A percentile compares a stretch with the other conserved stretches of the same genome.
phyloP scores from a whole-genome alignment of 2,888 invertebrate genomes.

The Metacarcinus magister region DNA sequence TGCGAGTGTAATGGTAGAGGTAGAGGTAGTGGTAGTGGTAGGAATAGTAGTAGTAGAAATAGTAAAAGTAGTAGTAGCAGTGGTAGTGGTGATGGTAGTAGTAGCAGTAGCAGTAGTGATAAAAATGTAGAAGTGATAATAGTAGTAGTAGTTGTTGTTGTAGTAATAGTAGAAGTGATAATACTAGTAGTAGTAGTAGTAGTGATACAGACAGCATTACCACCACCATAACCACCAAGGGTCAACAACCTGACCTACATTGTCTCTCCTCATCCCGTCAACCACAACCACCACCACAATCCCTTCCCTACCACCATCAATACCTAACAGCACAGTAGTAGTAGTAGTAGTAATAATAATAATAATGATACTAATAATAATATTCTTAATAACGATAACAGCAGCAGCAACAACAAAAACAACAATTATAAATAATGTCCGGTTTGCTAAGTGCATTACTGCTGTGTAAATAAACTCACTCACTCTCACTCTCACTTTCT shows the following conservation, averaged over 20 bases:
- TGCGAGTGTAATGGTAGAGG: neutral
- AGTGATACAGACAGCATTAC: neutral
- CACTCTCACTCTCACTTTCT: slow-evolving; percentile 59
- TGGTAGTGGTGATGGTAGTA: neutral
- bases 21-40: neutral
- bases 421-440: neutral
- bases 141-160: too few relatives aligned
- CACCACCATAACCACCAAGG: neutral
- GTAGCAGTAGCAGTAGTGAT: too few relatives aligned
- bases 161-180: too few relatives aligned
- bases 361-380: neutral
- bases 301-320: neutral
- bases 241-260: slow-evolving; percentile 30
- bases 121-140: too few relatives aligned
- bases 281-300: slow-evolving; percentile 17
- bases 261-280: neutral
- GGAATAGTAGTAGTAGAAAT: neutral
- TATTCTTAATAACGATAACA: neutral
- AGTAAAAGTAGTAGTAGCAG: neutral
- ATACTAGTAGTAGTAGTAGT: neutral
- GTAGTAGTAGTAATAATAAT: neutral
- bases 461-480: slow-evolving; percentile 41
- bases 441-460: slow-evolving; percentile 6
- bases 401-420: neutral
- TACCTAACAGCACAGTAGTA: neutral